Conservation (phyloP, 2,113 vertebrate genomes). For the Aepyceros melampus region DNA sequence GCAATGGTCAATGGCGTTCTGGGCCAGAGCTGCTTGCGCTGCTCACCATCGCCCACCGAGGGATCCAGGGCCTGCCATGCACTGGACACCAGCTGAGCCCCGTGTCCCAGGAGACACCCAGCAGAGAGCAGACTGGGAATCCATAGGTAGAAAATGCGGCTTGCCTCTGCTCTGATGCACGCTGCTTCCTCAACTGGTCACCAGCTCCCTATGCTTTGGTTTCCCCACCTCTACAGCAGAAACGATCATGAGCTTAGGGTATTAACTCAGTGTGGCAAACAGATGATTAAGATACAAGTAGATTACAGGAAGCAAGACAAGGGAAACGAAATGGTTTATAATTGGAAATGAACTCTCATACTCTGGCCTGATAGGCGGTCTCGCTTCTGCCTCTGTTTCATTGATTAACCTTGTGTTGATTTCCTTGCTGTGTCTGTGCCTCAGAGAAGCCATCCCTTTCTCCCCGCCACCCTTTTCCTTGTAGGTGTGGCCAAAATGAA, state of each 20-base stretch:
- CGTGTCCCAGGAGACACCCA: background rate
- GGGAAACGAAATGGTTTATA: background rate
- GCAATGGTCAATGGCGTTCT: background rate
- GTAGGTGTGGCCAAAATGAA: background rate
- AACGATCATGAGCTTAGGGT: background rate
- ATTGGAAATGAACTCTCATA: background rate
- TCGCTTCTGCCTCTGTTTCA: background rate
- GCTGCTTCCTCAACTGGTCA: background rate
- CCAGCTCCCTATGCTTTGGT: background rate
- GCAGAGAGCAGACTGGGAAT: background rate
- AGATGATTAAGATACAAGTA: background rate
- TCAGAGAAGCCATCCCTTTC: background rate
- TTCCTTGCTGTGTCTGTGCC: background rate
- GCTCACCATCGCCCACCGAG: background rate
- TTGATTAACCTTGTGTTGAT: background rate
- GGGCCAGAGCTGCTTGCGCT: background rate
- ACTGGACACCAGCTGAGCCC: background rate
- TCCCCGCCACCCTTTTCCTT: background rate
- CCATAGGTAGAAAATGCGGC: background rate
- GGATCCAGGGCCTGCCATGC: background rate
- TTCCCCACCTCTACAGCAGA: background rate
- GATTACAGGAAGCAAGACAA: background rate
- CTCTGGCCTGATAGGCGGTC: background rate
- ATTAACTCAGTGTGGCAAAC: background rate
- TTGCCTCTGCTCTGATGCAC: background rate